Evolutionary conservation across 2,113 vertebrate genomes (phyloP), one percentile per base, ranked within the genome.

Genomic region (Anas platyrhynchos): DNA sequence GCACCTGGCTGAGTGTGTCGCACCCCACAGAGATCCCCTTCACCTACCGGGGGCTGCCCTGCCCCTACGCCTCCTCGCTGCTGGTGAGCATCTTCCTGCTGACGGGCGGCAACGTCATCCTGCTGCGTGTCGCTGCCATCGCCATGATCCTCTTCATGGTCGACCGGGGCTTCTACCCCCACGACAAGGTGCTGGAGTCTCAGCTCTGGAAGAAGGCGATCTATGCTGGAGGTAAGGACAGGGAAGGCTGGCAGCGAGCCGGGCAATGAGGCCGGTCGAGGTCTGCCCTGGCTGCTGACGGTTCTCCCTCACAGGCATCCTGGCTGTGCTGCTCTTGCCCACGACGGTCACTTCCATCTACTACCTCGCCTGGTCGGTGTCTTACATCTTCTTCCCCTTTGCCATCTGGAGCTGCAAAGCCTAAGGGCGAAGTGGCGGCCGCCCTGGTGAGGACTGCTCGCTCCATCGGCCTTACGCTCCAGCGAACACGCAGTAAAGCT

Each of bases 161-260:
- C 18, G 99, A 99, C 87, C 98, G 97, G 34, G 98, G 96, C 66
- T 98, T 97, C 97, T 99, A 99, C 91, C 99, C 99, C 29, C 98
- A 99, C 0, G 99, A 99, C 93, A 97, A 98, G 78, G 98, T 99
- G 86, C 97, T 99, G 91, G 99, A 99, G 94, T 99, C 99, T 1
- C 98, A 99, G 93, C 97, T 96, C 56, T 99, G 99, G 99, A 99
- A 99, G 94, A 99, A 99, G 97, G 75, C 85, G 11, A 98, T 99
- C 73, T 99, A 98, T 4, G 97, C 97, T 6, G 99, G 98, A 98
- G 99, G 99, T 99, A 97, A 97, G 96, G n/a, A 12, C 0, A 3
- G 48, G 36, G 52, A 25, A 25, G 50, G 5, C 27, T 14, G 13
- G 54, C 15, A 15, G 27, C 26, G 27, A 27, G 10, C 7, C 29